Percentiles rank a stretch among this genome's conserved stretches.
Evolutionary conservation across 2,888 invertebrate genomes (phyloP).

Genomic region (Ectemnius cavifrons): DNA sequence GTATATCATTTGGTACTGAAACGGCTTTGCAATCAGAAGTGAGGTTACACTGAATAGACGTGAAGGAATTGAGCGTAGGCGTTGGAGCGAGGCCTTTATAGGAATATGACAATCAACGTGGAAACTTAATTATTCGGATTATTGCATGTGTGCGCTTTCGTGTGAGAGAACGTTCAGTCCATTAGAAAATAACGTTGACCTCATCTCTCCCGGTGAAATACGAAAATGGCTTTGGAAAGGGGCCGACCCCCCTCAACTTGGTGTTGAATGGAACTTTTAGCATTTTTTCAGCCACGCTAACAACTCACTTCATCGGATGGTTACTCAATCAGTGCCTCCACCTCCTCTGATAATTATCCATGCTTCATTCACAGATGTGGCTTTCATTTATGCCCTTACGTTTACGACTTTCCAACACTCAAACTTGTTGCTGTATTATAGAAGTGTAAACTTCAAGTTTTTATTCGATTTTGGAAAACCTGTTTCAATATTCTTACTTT

Average conservation of each 20-base stretch:
- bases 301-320: neutral
- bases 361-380: too few species aligned
- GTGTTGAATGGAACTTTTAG: too few species aligned
- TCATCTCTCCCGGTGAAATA: constrained; percentile 38
- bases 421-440: too few species aligned
- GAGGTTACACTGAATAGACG: constrained; percentile 39
- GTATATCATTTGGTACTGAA: constrained; percentile 31
- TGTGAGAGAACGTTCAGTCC: constrained; percentile 43
- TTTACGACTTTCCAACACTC: too few species aligned
- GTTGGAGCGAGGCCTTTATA: constrained; percentile 49
- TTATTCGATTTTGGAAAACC: too few species aligned
- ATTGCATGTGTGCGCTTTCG: constrained; percentile 33
- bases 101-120: constrained; percentile 53
- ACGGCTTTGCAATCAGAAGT: constrained; percentile 40
- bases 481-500: too few species aligned
- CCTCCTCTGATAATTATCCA: too few species aligned
- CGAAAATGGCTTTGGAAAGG: constrained; percentile 28
- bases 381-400: too few species aligned
- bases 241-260: too few species aligned
- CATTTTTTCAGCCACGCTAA: too few species aligned
- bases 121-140: constrained; percentile 54
- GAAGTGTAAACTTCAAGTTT: too few species aligned
- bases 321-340: neutral
- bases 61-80: constrained; percentile 52
- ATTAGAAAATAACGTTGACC: constrained; percentile 56